phyloP scores from a whole-genome alignment of 1,140 invertebrate genomes.

The Solenopsis fugax region DNA sequence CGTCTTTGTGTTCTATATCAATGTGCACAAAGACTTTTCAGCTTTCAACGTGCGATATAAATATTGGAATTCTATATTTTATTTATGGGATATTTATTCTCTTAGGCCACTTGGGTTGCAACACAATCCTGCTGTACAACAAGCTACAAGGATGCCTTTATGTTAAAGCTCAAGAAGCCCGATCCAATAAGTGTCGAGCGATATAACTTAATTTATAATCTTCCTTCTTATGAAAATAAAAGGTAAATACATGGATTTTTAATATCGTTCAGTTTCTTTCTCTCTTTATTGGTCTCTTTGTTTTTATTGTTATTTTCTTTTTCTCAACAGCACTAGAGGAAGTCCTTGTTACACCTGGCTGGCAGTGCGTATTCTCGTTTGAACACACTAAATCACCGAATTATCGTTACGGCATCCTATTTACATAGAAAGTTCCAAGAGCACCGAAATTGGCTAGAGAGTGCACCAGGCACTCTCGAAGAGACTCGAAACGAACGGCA shows the following conservation, averaged over 20 bases:
- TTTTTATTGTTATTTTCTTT: not conserved
- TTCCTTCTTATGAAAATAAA: conserved; percentile 19
- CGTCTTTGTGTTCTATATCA: not conserved
- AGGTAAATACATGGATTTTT: conserved; percentile 1
- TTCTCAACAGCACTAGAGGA: not conserved
- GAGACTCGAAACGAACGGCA: not conserved
- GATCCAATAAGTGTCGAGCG: not conserved
- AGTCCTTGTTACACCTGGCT: conserved; percentile 37
- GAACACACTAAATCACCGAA: conserved; percentile 39
- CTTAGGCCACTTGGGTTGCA: conserved; percentile 52
- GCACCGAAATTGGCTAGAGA: not conserved
- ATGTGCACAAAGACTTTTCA: not conserved
- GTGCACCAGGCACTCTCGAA: not conserved
- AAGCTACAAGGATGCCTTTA: conserved; percentile 41
- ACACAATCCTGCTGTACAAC: conserved; percentile 20
- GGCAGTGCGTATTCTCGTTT: conserved; percentile 44
- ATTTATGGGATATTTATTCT: conserved; percentile 19
- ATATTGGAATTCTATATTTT: conserved; percentile 36
- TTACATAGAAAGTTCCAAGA: conserved; percentile 39
- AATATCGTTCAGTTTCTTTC: conserved; percentile 24
- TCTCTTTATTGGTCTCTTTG: not conserved
- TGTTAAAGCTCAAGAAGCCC: conserved; percentile 18
- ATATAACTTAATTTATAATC: conserved; percentile 19
- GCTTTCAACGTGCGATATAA: conserved; percentile 27
- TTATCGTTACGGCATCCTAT: not conserved